Evolutionary conservation across 1,140 invertebrate genomes (phyloP), one percentile per base, ranked within the genome.

Genomic region (Drosophila burlai): DNA sequence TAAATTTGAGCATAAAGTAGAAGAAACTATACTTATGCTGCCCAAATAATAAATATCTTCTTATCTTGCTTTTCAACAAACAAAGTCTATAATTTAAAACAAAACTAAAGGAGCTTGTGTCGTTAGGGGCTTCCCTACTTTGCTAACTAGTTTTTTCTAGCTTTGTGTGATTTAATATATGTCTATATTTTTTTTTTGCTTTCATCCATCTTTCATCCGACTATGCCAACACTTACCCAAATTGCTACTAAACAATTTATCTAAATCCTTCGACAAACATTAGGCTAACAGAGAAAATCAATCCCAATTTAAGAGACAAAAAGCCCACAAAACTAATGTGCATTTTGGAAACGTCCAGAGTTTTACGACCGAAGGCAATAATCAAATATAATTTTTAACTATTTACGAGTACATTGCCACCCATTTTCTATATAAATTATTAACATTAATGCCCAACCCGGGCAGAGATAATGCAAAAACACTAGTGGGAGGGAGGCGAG

Each of bases 321-420:
- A 72, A 40, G 64, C 34, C 46, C 49, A n/a, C 45, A 43, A 57
- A 72, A 45, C 16, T 31, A 34, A 18, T 24, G 38, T 9, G 31
- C n/a, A 18, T 46, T 46, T n/a, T 11, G 58, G 34, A 5, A 15
- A 38, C 4, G 34, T 5, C 9, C 34, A 15, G 10, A 42, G 62
- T 54, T 65, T 67, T 63, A 55, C 61, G 47, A 60, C 64, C 64
- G 47, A 62, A 52, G 59, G 42, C 49, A 58, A 62, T 87, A 87
- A 87, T 87, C 76, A 87, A 87, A 87, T 87, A 87, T 87, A 87
- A 83, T 87, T 87, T 87, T 87, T 87, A 83, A 87, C 83, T 86
- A 87, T 87, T 87, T 87, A 83, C 76, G 83, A 86, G 80, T 58
- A 80, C 83, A 87, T 83, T 71, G 61, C 55, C 67, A 52, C 62